These are phyloP conservation scores for Venusia cambrica DNA, from an alignment of 2,888 invertebrate species.

Conservation along the genomic window DNA sequence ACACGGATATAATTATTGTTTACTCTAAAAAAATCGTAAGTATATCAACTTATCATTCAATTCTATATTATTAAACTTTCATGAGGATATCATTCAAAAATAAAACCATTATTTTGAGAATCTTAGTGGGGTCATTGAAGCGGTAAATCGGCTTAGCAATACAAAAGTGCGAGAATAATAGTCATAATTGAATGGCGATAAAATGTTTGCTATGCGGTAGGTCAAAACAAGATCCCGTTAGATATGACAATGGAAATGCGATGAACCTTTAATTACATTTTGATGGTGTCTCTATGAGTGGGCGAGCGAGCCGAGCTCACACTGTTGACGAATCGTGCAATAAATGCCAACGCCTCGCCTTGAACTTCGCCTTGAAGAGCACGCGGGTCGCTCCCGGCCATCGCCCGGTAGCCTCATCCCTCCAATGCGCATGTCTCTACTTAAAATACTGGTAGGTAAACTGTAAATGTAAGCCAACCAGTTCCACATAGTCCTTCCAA, in stretches of 20 bases:
- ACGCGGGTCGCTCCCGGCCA: conserved; percentile 55
- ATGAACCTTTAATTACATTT: conserved; percentile 30
- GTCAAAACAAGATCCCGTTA: conserved; percentile 26
- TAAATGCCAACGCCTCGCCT: conserved; percentile 78
- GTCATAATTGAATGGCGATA: conserved; percentile 3
- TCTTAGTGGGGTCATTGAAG: no score
- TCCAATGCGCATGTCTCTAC: conserved; percentile 39
- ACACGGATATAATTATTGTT: no score
- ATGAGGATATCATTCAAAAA: no score
- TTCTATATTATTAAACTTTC: no score
- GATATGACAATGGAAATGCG: conserved; percentile 28
- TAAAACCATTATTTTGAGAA: no score
- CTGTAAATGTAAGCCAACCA: conserved; percentile 59
- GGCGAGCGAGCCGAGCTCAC: conserved; percentile 30
- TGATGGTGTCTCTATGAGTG: conserved; percentile 20
- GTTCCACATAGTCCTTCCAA: conserved; percentile 54
- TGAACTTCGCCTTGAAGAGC: conserved; percentile 68
- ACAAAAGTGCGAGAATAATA: neutral
- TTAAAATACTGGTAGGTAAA: conserved; percentile 42
- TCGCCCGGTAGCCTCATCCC: conserved; percentile 40
- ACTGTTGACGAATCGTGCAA: conserved; percentile 67
- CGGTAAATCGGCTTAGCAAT: no score
- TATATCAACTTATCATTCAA: no score
- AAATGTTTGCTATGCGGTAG: conserved; percentile 11
- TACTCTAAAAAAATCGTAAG: no score